Conservation (phyloP, 2,888 invertebrate species). For the Hypomecis punctinalis region DNA sequence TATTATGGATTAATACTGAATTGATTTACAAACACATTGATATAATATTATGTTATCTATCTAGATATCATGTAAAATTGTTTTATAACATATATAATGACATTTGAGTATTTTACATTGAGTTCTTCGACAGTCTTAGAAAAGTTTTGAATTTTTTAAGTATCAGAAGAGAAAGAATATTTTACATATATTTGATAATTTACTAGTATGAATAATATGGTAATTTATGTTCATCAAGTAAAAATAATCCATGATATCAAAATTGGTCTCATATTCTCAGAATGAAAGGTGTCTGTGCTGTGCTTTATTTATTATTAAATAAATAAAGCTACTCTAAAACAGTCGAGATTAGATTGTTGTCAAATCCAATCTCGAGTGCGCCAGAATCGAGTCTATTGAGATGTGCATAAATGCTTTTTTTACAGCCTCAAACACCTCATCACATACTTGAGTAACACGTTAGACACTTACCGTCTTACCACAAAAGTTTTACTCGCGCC, state of each 20-base stretch:
- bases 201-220: neutral
- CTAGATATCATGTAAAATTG: conserved; percentile 1
- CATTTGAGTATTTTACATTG: conserved; percentile 1
- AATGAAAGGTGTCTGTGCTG: conserved; percentile 1
- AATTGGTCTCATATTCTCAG: conserved; percentile 10
- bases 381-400: neutral
- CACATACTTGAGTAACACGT: conserved; percentile 33
- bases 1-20: neutral
- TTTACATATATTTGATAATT: neutral
- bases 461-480: too few relatives aligned
- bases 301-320: neutral
- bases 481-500: too few relatives aligned
- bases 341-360: neutral
- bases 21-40: neutral
- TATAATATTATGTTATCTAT: neutral
- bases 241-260: neutral
- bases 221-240: neutral
- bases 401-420: neutral
- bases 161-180: neutral
- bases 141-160: conserved; percentile 7
- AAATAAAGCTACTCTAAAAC: neutral
- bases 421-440: conserved; percentile 24
- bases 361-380: neutral
- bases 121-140: conserved; percentile 4
- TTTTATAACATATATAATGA: neutral